phyloP scores from a whole-genome alignment of 2,888 invertebrate genomes.

The Andrena marginata region DNA sequence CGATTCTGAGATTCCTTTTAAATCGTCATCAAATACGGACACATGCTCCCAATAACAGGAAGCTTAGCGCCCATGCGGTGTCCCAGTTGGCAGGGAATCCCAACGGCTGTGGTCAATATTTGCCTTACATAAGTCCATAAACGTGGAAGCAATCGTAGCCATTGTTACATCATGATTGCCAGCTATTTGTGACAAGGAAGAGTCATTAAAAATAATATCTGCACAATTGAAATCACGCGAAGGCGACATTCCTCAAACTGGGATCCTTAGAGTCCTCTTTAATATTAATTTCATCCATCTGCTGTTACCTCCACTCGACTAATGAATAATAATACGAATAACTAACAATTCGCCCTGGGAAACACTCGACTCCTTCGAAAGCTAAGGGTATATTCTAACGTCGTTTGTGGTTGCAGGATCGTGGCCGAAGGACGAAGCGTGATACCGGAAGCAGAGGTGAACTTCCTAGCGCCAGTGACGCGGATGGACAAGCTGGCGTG shows the following conservation, averaged over 20 bases:
- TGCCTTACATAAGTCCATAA: constrained; percentile 1
- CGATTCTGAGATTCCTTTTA: too few species aligned
- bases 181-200: background rate
- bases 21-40: too few species aligned
- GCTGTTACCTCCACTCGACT: background rate
- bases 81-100: too few species aligned
- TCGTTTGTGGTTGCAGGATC: constrained; percentile 74
- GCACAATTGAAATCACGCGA: too few species aligned
- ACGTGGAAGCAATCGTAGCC: background rate
- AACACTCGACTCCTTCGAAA: too few species aligned
- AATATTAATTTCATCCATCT: background rate
- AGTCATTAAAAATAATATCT: too few species aligned
- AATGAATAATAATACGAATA: background rate
- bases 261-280: background rate
- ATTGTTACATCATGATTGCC: constrained; percentile 8
- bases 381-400: too few species aligned
- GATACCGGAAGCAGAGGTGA: constrained; percentile 86
- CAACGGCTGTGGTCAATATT: background rate
- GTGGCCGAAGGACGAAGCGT: constrained; percentile 86
- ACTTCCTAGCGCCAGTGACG: constrained; percentile 90
- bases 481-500: constrained; percentile 94
- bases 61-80: too few species aligned
- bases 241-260: too few species aligned
- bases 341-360: too few species aligned
- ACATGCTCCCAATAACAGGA: too few species aligned